Conservation (phyloP, 2,888 invertebrate genomes). For the Drosophila eohydei region DNA sequence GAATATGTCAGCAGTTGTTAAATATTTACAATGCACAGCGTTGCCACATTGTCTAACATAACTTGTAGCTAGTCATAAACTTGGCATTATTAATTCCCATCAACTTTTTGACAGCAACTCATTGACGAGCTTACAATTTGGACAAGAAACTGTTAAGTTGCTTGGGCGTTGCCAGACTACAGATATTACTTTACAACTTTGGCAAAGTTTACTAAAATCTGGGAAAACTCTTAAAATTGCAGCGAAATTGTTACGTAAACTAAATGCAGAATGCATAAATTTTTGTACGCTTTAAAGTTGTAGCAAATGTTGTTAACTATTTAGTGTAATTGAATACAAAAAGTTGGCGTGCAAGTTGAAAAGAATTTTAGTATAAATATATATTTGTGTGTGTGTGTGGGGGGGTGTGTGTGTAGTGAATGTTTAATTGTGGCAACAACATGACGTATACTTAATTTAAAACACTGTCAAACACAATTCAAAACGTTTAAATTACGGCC, state of each 20-base stretch:
- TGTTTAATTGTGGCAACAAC: conserved; percentile 39
- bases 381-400: conserved; percentile 5
- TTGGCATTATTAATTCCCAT: not conserved
- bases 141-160: not conserved
- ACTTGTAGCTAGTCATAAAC: not conserved
- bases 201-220: not conserved
- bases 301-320: conserved; percentile 7
- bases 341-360: conserved; percentile 54
- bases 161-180: not conserved
- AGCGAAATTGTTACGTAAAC: conserved; percentile 1
- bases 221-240: not conserved
- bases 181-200: not conserved
- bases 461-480: conserved; percentile 64
- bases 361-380: conserved; percentile 9
- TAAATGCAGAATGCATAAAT: conserved; percentile 1
- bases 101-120: not conserved
- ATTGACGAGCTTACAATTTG: not conserved
- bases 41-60: not conserved
- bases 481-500: conserved; percentile 82
- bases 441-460: conserved; percentile 66
- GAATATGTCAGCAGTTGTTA: not conserved
- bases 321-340: conserved; percentile 9
- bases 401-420: conserved; percentile 11
- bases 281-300: conserved; percentile 19
- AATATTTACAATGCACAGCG: not conserved